These are phyloP conservation scores for Adineta ricciae DNA, from an alignment of 2,888 invertebrate genomes.

Conservation along the genomic window DNA sequence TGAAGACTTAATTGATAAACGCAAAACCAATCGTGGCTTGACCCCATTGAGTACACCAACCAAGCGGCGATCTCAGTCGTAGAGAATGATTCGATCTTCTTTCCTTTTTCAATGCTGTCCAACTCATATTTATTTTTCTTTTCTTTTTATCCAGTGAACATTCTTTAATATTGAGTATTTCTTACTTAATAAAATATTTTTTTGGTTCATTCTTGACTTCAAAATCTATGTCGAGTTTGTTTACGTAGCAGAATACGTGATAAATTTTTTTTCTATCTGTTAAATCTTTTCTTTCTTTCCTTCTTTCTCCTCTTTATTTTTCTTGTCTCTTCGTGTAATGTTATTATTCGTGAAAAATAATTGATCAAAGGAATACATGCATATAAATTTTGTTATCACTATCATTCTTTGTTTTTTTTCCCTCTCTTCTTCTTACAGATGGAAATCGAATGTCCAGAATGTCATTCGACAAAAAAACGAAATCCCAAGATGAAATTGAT, in stretches of 20 bases:
- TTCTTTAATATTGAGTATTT: background rate
- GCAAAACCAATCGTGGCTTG: background rate
- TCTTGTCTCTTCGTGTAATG: background rate
- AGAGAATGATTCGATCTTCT: background rate
- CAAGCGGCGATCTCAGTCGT: background rate
- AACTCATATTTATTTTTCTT: background rate
- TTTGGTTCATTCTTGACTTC: background rate
- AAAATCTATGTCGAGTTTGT: background rate
- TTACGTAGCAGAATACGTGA: background rate
- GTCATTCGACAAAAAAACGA: slow-evolving; percentile 87
- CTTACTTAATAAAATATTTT: background rate
- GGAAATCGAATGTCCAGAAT: slow-evolving; percentile 67
- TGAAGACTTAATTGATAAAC: background rate
- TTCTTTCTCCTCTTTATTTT: background rate
- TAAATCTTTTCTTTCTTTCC: background rate
- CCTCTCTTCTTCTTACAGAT: background rate
- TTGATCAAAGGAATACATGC: background rate
- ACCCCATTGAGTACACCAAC: background rate
- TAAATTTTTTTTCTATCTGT: slow-evolving; percentile 11
- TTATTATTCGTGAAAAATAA: slow-evolving; percentile 2
- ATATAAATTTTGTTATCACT: background rate
- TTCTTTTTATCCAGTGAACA: background rate
- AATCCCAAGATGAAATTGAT: slow-evolving; percentile 89
- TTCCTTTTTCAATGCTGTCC: background rate
- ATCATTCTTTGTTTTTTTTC: background rate